Percentiles rank a stretch among this genome's conserved stretches.
These are phyloP conservation scores for Deilephila porcellus DNA, from an alignment of 2,888 invertebrate genomes.

Conservation along the genomic window DNA sequence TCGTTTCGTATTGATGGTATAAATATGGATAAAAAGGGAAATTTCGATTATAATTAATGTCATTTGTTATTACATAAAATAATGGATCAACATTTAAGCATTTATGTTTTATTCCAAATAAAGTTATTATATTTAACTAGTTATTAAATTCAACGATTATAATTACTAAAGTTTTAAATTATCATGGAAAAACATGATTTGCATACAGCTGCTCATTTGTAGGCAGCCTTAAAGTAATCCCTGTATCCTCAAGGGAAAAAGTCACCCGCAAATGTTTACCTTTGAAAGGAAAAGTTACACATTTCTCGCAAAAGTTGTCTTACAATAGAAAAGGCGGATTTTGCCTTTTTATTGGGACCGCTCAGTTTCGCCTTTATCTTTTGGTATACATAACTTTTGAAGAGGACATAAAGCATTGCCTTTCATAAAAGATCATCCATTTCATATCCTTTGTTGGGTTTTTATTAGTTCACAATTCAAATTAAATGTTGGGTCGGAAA, in stretches of 20 bases:
- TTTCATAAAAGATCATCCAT: not conserved
- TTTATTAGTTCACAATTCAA: too few relatives aligned
- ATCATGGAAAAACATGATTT: not conserved
- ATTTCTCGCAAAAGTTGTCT: conserved; percentile 9
- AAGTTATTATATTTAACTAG: too few relatives aligned
- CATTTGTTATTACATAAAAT: too few relatives aligned
- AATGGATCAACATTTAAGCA: too few relatives aligned
- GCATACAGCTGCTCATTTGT: not conserved
- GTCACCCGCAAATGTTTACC: conserved; percentile 6
- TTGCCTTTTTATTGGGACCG: conserved; percentile 14
- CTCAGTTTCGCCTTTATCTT: conserved; percentile 16
- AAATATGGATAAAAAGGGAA: too few relatives aligned
- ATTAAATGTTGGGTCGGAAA: too few relatives aligned
- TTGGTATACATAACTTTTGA: conserved; percentile 10
- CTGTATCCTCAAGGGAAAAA: not conserved
- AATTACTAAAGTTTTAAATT: not conserved
- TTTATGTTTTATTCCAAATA: too few relatives aligned
- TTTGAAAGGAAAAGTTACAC: conserved; percentile 12
- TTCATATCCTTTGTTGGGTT: too few relatives aligned
- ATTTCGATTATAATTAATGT: too few relatives aligned
- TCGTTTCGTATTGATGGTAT: too few relatives aligned
- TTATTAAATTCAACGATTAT: too few relatives aligned
- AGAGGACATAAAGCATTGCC: not conserved
- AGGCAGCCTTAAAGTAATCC: not conserved
- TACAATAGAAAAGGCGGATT: conserved; percentile 12